These are phyloP conservation scores for Drosophila pandora DNA, from an alignment of 1,140 invertebrate genomes.

Conservation along the genomic window DNA sequence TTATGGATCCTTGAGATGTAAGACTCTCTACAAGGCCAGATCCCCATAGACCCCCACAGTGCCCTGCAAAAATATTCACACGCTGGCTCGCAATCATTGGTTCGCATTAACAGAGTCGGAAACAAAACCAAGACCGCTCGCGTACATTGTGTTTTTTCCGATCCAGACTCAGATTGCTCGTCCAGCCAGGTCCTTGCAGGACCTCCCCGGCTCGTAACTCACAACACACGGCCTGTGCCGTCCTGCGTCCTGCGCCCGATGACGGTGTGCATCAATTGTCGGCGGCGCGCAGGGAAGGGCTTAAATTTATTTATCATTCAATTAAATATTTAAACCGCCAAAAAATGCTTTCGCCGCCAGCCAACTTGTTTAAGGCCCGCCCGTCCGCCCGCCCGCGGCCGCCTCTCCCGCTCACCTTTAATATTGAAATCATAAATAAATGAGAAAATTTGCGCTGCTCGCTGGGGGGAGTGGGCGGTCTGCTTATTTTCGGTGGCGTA, in stretches of 20 bases:
- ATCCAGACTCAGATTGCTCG: slow-evolving; percentile 6
- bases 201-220: slow-evolving; percentile 38
- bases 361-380: slow-evolving; percentile 57
- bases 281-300: slow-evolving; percentile 34
- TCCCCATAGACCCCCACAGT: background rate
- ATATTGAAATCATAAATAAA: slow-evolving; percentile 83
- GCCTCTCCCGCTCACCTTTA: slow-evolving; percentile 60
- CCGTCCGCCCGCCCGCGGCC: slow-evolving; percentile 7
- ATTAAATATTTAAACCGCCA: slow-evolving; percentile 82
- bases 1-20: background rate
- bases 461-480: slow-evolving; percentile 4
- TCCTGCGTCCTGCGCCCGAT: background rate
- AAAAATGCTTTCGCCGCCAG: slow-evolving; percentile 79
- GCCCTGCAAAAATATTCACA: slow-evolving; percentile 65
- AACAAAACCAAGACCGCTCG: background rate
- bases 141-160: slow-evolving; percentile 15
- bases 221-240: background rate
- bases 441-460: slow-evolving; percentile 66
- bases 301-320: slow-evolving; percentile 81
- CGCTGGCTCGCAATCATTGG: slow-evolving; percentile 66
- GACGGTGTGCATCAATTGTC: slow-evolving; percentile 16
- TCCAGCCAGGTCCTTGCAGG: no score
- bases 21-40: background rate
- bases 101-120: slow-evolving; percentile 22
- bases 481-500: slow-evolving; percentile 47